phyloP scores from a whole-genome alignment of 2,888 invertebrate genomes.

The Torymus auratus region DNA sequence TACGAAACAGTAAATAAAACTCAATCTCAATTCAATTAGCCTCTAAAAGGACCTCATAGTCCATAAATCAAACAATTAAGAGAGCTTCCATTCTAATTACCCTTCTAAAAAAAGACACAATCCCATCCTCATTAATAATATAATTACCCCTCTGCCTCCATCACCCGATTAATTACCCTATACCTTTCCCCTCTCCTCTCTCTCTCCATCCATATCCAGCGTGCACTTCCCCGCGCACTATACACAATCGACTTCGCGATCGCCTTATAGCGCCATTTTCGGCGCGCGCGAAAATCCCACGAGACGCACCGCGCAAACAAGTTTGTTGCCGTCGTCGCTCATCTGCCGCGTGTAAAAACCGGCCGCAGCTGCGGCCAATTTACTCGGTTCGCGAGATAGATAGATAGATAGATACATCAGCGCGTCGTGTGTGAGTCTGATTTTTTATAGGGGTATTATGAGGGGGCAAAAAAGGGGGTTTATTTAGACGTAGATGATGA shows the following conservation, averaged over 20 bases:
- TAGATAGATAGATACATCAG: slow-evolving; percentile 42
- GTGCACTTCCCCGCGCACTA: too few relatives aligned
- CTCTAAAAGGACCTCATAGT: too few relatives aligned
- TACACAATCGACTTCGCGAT: not conserved
- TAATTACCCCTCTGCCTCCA: too few relatives aligned
- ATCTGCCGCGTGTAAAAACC: slow-evolving; percentile 42
- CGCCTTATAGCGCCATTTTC: slow-evolving; percentile 28
- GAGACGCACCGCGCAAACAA: slow-evolving; percentile 44
- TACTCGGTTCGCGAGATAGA: slow-evolving; percentile 20
- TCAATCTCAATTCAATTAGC: too few relatives aligned
- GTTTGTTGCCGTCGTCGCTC: slow-evolving; percentile 41
- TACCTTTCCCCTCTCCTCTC: too few relatives aligned
- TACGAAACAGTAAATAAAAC: too few relatives aligned
- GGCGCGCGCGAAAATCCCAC: slow-evolving; percentile 37
- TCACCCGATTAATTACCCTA: too few relatives aligned
- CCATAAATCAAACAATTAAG: too few relatives aligned
- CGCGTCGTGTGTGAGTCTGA: not conserved
- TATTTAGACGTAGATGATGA: not conserved
- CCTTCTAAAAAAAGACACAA: too few relatives aligned
- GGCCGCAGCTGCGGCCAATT: slow-evolving; percentile 17
- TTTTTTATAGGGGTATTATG: not conserved
- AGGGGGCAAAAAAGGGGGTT: not conserved
- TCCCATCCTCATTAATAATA: too few relatives aligned
- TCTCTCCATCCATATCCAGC: too few relatives aligned
- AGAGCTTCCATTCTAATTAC: too few relatives aligned